Evolutionary conservation across 2,888 invertebrate genomes (phyloP).

Genomic region (Drosophila paramelanica): DNA sequence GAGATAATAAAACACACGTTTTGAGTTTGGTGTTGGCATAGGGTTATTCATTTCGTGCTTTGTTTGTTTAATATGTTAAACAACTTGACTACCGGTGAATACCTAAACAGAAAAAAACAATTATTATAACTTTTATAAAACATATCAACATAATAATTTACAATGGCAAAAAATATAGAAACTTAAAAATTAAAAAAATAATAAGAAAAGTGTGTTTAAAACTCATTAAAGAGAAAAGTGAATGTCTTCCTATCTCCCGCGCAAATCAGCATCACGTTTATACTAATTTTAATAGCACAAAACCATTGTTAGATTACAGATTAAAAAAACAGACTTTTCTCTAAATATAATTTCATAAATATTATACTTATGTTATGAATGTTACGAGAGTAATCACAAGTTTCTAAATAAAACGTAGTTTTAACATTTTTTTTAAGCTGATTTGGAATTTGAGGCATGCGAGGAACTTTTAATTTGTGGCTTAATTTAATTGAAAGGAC

Average conservation of each 20-base stretch:
- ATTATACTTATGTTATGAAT: too few species aligned
- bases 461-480: constrained; percentile 34
- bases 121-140: neutral
- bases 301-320: too few species aligned
- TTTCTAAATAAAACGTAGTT: too few species aligned
- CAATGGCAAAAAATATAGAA: neutral
- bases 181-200: too few species aligned
- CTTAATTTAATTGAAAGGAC: constrained; percentile 48
- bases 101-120: neutral
- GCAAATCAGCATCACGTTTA: too few species aligned
- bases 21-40: constrained; percentile 34
- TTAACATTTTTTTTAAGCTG: neutral
- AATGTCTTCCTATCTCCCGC: too few species aligned
- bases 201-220: too few species aligned
- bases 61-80: neutral
- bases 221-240: too few species aligned
- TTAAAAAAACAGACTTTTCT: too few species aligned
- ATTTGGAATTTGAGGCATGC: constrained; percentile 10
- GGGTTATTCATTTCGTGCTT: constrained; percentile 10
- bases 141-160: neutral
- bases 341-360: too few species aligned
- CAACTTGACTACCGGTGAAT: neutral
- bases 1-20: constrained; percentile 75
- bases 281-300: too few species aligned
- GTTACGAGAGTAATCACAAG: too few species aligned